Base-by-base conservation (phyloP, 2,888 invertebrate species). In the Nomada fucata region DNA sequence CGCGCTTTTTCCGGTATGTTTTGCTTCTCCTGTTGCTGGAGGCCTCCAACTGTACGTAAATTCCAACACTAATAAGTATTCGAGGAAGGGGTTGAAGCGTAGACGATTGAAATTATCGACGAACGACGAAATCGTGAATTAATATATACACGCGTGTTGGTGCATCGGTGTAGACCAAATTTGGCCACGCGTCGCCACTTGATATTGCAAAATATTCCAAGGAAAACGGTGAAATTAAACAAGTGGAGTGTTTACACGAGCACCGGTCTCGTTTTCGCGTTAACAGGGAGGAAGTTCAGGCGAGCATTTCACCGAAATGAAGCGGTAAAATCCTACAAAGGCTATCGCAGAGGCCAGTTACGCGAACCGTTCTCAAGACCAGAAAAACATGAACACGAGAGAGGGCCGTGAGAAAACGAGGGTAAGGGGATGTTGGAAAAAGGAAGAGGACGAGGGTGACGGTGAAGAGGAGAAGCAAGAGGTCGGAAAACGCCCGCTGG, bases 1-100 rank as follows among this genome's bases (percentile, higher is more conserved):
- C 71, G 74, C 69, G 84, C 82, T 86, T 88, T 89, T 89, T 85
- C 89, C 88, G 87, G 70, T 74, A 76, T 83, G 88, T 79, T 89
- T 86, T 89, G 89, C 81, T 76, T 75, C 82, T 73, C 73, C 79
- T 71, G 79, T 83, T 82, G 76, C 72, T 83, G 61, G 85, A 87
- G 77, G 83, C 76, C 83, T 82, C 79, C 88, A 88, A 85, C 86
- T 88, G 82, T 82, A 88, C 87, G 84, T 76, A 76, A 82, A 84
- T 81, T 81, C 86, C 81, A 60, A 59, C 77, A 55, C 81, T 81
- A 85, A 87, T 76, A 83, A 83, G 77, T 68, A 61, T n/a, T 42
- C 52, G 55, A 36, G 59, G 64, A 42, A 72, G 42, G 57, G 47
- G 20, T 23, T 47, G 29, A 23, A 23, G 47, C 13, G 20, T 13